Evolutionary conservation across 2,888 invertebrate species (phyloP).

Genomic region (Drepana falcataria): DNA sequence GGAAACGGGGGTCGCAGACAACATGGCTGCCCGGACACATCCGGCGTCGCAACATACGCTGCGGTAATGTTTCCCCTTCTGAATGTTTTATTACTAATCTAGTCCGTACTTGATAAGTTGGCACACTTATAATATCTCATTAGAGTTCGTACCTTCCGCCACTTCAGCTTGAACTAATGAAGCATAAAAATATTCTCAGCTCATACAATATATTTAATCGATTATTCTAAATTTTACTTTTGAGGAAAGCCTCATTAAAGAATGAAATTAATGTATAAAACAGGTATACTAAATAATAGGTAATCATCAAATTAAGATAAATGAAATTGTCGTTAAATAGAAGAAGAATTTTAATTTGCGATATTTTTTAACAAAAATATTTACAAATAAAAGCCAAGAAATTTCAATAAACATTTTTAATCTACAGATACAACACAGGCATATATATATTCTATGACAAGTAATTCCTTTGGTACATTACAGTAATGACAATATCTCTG

Average conservation of each 20-base stretch:
- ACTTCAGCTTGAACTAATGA: too few species aligned
- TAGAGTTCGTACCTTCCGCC: background rate
- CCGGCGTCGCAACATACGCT: conserved; percentile 37
- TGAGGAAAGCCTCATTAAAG: too few species aligned
- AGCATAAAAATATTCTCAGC: too few species aligned
- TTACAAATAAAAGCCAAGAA: conserved; percentile 7
- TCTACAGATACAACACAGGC: conserved; percentile 41
- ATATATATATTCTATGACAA: conserved; percentile 38
- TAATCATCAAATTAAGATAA: too few species aligned
- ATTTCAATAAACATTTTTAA: conserved; percentile 28
- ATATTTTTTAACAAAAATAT: too few species aligned
- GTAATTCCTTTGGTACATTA: conserved; percentile 59
- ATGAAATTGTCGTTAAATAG: too few species aligned
- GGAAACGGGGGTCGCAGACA: conserved; percentile 53
- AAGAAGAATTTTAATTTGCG: too few species aligned
- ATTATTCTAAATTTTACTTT: too few species aligned
- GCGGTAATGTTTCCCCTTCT: conserved; percentile 32
- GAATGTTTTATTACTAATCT: conserved; percentile 32
- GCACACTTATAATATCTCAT: background rate
- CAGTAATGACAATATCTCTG: conserved; percentile 28
- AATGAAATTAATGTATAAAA: too few species aligned
- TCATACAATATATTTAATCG: too few species aligned
- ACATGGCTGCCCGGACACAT: conserved; percentile 51
- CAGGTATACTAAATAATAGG: too few species aligned
- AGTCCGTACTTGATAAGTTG: conserved; percentile 7